Evolutionary conservation across 2,888 invertebrate species (phyloP), one percentile per base, ranked within the genome.

Genomic region (Exocentrus adspersus): DNA sequence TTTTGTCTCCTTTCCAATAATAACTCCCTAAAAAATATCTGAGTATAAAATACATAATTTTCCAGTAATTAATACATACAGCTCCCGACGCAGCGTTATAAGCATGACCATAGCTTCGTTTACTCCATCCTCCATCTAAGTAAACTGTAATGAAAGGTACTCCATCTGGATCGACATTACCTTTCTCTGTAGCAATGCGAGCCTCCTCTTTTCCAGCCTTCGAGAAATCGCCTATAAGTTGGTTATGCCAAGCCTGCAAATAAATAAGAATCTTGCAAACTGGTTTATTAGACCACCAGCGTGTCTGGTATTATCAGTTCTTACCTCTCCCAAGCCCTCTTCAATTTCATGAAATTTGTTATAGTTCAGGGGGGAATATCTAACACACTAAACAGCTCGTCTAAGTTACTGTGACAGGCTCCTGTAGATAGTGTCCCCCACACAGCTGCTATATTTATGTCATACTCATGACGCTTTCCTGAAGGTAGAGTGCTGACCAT

Each of bases 1-100:
- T 65, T 67, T 63, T 5, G 71, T 73, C 61, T 42, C 60, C 32
- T 66, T 59, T 17, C 72, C 72, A 45, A 75, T 67, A 30, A 68
- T 67, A 50, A 61, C 56, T n/a, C 30, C 30, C n/a, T 10, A 6
- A 30, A 30, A 30, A 10, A 3, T 30, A 30, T 30, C n/a, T 30
- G 2, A 10, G 1, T 30, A 30, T 10, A 30, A 10, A 10, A 10
- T 30, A 30, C 7, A 30, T 30, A n/a, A 10, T 3, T 30, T 30
- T 30, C 2, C n/a, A 10, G 7, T 30, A 30, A 7, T 30, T 30
- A 10, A 30, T 30, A 30, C 30, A 10, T 30, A 30, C 30, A 10
- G n/a, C 30, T 30, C 30, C 30, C 7, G 30, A 30, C n/a, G 30
- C 4, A 7, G 28, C 28, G 7, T 28, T 28, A 28, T 30, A 30